phyloP scores from a whole-genome alignment of 2,113 vertebrate genomes.

The Paedocypris sp. region DNA sequence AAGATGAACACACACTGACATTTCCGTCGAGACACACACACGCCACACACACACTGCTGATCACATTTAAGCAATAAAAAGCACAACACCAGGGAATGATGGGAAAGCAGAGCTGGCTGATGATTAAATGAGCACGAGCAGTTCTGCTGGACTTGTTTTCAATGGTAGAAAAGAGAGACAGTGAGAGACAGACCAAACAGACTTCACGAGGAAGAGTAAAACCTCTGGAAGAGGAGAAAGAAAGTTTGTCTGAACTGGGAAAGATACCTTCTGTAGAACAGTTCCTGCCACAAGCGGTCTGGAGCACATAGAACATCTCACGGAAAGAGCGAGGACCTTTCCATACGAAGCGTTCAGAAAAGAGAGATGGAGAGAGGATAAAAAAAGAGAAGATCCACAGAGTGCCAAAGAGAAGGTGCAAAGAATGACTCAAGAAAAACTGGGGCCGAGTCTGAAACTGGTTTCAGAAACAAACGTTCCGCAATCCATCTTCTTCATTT shows the following conservation, averaged over 20 bases:
- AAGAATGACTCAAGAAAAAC: neutral
- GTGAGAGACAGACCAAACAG: neutral
- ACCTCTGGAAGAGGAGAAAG: neutral
- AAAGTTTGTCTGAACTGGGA: slow-evolving; percentile 30
- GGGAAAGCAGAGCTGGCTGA: slow-evolving; percentile 29
- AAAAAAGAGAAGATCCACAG: slow-evolving; percentile 10
- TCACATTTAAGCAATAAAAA: slow-evolving; percentile 20
- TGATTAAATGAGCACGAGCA: slow-evolving; percentile 23
- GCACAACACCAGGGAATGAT: slow-evolving; percentile 31
- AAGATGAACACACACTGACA: neutral
- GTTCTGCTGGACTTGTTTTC: slow-evolving; percentile 10
- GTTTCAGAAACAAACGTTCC: too few species aligned
- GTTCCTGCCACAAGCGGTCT: slow-evolving; percentile 97
- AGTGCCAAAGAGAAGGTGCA: neutral
- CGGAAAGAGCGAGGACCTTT: slow-evolving; percentile 96
- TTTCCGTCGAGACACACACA: neutral
- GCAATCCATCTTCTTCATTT: too few species aligned
- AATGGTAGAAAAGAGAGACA: neutral
- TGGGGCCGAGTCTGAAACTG: too few species aligned
- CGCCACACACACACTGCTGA: slow-evolving; percentile 17
- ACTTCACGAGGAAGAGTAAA: neutral
- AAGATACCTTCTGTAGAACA: slow-evolving; percentile 99
- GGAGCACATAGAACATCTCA: slow-evolving; percentile 98
- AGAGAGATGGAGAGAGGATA: slow-evolving; percentile 25
- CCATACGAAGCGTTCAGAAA: slow-evolving; percentile 71